Evolutionary conservation across 2,113 vertebrate genomes (phyloP).

Genomic region (Solea solea): DNA sequence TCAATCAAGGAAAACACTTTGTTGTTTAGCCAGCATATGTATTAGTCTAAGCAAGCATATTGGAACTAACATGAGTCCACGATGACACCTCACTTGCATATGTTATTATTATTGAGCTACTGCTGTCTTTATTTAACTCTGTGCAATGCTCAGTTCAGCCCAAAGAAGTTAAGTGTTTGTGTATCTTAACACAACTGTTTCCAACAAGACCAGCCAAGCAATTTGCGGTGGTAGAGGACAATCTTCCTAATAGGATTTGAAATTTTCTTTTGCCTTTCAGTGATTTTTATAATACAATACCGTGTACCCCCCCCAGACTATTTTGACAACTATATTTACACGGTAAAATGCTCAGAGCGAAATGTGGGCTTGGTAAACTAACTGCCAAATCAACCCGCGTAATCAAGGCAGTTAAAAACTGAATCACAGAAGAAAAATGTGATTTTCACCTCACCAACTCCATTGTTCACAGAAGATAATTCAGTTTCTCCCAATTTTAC

Average conservation of each 20-base stretch:
- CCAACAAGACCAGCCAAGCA: neutral
- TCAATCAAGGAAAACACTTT: too few relatives aligned
- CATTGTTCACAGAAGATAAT: neutral
- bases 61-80: too few relatives aligned
- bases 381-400: neutral
- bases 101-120: slow-evolving; percentile 1
- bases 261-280: neutral
- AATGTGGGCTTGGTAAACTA: neutral
- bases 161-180: too few relatives aligned
- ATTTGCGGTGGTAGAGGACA: neutral
- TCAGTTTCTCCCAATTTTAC: neutral
- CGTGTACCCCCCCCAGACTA: neutral
- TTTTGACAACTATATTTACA: neutral
- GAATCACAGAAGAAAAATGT: neutral
- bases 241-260: neutral
- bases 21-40: too few relatives aligned
- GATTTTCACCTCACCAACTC: neutral
- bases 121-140: neutral
- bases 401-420: neutral
- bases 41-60: too few relatives aligned
- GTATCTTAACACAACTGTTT: neutral
- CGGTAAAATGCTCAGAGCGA: neutral
- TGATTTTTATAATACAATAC: neutral
- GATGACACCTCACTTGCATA: neutral
- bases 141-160: neutral